A percentile compares a stretch with the other conserved stretches of the same genome.
phyloP scores from a whole-genome alignment of 2,797 vertebrate genomes.

The Rachycentron canadum region DNA sequence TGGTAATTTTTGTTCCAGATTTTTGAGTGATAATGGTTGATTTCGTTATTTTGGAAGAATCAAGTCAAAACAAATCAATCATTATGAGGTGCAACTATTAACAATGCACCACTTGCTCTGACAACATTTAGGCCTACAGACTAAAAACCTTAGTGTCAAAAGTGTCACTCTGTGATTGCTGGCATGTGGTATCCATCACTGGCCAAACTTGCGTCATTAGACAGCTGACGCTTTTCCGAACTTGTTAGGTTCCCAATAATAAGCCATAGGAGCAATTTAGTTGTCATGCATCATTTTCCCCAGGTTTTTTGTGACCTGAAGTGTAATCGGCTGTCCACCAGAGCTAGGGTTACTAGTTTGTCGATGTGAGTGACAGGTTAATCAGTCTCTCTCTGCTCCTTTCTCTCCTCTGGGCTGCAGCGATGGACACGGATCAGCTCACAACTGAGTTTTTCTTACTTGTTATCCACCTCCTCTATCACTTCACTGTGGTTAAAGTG shows the following conservation, averaged over 20 bases:
- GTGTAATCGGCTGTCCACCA: conserved; percentile 65
- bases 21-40: background rate
- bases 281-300: conserved; percentile 76
- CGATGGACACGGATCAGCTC: conserved; percentile 37
- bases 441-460: conserved; percentile 31
- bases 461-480: conserved; percentile 54
- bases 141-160: conserved; percentile 50
- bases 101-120: conserved; percentile 38
- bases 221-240: conserved; percentile 72
- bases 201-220: conserved; percentile 72
- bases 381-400: conserved; percentile 41
- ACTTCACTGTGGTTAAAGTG: conserved; percentile 55
- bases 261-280: conserved; percentile 73
- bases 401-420: conserved; percentile 40
- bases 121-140: conserved; percentile 24
- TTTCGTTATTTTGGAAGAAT: conserved; percentile 11
- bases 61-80: background rate
- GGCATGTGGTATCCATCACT: conserved; percentile 83
- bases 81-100: conserved; percentile 24
- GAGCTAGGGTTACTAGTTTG: conserved; percentile 23
- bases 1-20: background rate
- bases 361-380: conserved; percentile 57
- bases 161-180: conserved; percentile 55
- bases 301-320: conserved; percentile 64
- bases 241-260: conserved; percentile 76